Conservation (phyloP, 2,113 vertebrate genomes). For the Oostethus manadensis region DNA sequence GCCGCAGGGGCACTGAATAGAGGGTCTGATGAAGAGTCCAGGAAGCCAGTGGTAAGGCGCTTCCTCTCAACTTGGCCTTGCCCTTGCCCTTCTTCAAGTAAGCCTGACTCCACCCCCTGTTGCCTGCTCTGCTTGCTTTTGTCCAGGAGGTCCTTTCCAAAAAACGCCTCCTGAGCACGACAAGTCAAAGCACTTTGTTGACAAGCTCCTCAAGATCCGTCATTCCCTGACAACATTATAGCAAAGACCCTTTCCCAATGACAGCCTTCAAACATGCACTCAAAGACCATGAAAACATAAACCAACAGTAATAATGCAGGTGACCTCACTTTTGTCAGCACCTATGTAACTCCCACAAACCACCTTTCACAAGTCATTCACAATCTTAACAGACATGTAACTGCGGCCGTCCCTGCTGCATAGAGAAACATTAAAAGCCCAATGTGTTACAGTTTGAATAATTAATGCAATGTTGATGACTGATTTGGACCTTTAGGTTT, state of each 20-base stretch:
- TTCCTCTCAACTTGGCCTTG: constrained; percentile 75
- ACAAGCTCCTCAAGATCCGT: constrained; percentile 5
- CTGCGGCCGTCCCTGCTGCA: constrained; percentile 34
- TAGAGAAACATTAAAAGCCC: constrained; percentile 68
- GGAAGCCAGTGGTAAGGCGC: constrained; percentile 66
- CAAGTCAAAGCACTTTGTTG: constrained; percentile 18
- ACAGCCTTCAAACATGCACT: constrained; percentile 6
- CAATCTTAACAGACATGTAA: constrained; percentile 34
- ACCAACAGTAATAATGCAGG: constrained; percentile 6
- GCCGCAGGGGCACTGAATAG: constrained; percentile 75
- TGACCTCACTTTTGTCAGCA: constrained; percentile 31
- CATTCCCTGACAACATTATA: constrained; percentile 11
- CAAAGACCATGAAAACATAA: constrained; percentile 21
- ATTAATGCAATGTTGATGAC: constrained; percentile 63
- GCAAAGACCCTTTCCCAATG: constrained; percentile 19
- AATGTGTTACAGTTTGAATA: constrained; percentile 56
- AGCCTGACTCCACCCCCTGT: constrained; percentile 73
- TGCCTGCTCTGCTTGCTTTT: constrained; percentile 88
- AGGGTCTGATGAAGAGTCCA: constrained; percentile 81
- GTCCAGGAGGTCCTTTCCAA: constrained; percentile 93
- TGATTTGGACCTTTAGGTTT: constrained; percentile 49
- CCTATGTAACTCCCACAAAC: constrained; percentile 15
- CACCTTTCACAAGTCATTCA: constrained; percentile 43
- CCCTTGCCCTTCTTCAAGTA: constrained; percentile 77
- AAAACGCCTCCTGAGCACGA: constrained; percentile 88